A percentile compares a stretch with the other conserved stretches of the same genome.
phyloP scores from a whole-genome alignment of 2,113 vertebrate genomes.

The Mirounga angustirostris region DNA sequence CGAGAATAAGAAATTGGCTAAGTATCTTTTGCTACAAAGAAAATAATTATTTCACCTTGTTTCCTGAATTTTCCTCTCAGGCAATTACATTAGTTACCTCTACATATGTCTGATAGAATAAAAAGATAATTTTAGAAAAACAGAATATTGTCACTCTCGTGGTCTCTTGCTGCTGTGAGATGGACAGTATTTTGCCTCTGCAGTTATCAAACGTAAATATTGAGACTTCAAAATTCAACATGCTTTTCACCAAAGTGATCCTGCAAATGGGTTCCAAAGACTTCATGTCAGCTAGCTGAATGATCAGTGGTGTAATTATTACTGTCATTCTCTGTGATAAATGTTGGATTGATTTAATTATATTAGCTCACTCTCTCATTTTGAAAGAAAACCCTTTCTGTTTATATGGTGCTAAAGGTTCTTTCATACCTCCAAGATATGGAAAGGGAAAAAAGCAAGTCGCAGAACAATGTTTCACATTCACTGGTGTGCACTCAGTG shows the following conservation, averaged over 20 bases:
- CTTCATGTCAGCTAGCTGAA: slow-evolving; percentile 9
- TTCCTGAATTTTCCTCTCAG: slow-evolving; percentile 35
- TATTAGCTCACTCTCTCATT: slow-evolving; percentile 1
- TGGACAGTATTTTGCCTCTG: slow-evolving; percentile 49
- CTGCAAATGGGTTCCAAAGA: slow-evolving; percentile 49
- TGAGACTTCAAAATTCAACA: not conserved
- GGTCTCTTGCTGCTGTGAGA: slow-evolving; percentile 64
- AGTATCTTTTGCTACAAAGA: not conserved
- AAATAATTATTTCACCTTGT: not conserved
- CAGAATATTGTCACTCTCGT: slow-evolving; percentile 58
- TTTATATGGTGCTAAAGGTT: not conserved
- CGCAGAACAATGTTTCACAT: slow-evolving; percentile 43
- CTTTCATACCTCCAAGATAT: slow-evolving; percentile 28
- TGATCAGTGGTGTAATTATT: not conserved
- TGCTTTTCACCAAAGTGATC: slow-evolving; percentile 51
- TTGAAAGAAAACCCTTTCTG: slow-evolving; percentile 35
- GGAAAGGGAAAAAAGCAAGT: not conserved
- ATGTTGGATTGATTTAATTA: not conserved
- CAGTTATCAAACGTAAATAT: slow-evolving; percentile 13
- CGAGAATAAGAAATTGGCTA: not conserved
- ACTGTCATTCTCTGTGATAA: not conserved
- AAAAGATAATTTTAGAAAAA: slow-evolving; percentile 77
- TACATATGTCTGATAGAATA: slow-evolving; percentile 57
- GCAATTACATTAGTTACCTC: not conserved
- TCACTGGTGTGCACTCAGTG: not conserved